phyloP scores from a whole-genome alignment of 2,113 vertebrate species.

The Serilophus lunatus region DNA sequence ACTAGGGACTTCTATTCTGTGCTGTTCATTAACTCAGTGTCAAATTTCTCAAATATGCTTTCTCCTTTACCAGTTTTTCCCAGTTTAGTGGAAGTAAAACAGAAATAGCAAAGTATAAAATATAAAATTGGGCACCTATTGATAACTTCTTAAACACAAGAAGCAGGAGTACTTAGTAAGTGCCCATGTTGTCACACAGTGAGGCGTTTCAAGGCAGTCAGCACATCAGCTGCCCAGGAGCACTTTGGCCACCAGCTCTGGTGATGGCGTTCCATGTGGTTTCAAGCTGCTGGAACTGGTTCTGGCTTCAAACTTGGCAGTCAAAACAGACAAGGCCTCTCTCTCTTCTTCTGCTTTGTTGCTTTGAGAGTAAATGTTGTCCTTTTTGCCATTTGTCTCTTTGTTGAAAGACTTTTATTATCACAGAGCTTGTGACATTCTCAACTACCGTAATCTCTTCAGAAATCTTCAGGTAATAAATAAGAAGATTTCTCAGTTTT shows the following conservation, averaged over 20 bases:
- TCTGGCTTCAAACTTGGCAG: background rate
- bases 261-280: background rate
- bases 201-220: background rate
- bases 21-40: background rate
- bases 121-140: background rate
- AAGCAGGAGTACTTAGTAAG: background rate
- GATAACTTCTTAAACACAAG: background rate
- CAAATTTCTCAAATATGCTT: background rate
- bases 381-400: background rate
- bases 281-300: background rate
- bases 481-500: background rate
- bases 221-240: background rate
- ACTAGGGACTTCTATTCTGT: fast-evolving
- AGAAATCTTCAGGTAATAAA: background rate
- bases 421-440: background rate
- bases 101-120: background rate
- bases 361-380: background rate
- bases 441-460: background rate
- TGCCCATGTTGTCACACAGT: fast-evolving
- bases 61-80: background rate
- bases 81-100: background rate
- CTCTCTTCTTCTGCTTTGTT: background rate
- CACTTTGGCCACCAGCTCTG: background rate
- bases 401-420: background rate
- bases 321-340: background rate